phyloP scores from a whole-genome alignment of 1,140 invertebrate species.

The Danaus plexippus region DNA sequence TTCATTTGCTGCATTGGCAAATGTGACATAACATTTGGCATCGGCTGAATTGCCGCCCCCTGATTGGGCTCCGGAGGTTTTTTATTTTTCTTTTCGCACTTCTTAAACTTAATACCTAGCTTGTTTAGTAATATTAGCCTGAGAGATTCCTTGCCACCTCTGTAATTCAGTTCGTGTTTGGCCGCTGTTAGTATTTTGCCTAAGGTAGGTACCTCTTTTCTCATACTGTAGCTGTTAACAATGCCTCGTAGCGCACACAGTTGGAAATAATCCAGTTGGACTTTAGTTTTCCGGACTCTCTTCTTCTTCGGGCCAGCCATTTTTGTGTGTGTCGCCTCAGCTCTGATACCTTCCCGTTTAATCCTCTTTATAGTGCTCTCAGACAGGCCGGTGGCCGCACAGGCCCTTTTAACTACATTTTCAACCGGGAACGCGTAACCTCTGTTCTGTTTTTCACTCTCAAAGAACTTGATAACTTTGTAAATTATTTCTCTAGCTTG shows the following conservation, averaged over 20 bases:
- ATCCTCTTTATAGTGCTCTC: constrained; percentile 64
- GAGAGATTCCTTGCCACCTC: constrained; percentile 58
- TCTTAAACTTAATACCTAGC: constrained; percentile 65
- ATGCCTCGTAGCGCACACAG: constrained; percentile 55
- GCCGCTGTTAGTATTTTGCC: constrained; percentile 59
- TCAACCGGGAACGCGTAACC: constrained; percentile 62
- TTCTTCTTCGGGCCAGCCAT: constrained; percentile 64
- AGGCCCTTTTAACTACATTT: constrained; percentile 60
- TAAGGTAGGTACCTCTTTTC: constrained; percentile 60
- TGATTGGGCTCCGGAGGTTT: constrained; percentile 41
- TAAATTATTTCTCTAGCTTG: constrained; percentile 62
- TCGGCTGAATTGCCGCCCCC: constrained; percentile 24
- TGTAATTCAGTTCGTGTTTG: constrained; percentile 55
- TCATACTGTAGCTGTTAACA: constrained; percentile 50
- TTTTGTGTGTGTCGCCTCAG: constrained; percentile 60
- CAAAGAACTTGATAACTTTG: constrained; percentile 65
- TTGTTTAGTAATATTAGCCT: constrained; percentile 62
- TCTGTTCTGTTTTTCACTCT: constrained; percentile 62
- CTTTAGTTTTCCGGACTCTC: constrained; percentile 57
- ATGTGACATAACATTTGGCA: constrained; percentile 41
- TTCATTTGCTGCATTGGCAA: constrained; percentile 54
- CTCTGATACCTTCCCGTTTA: constrained; percentile 54
- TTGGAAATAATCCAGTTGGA: constrained; percentile 62
- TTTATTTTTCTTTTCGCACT: constrained; percentile 63
- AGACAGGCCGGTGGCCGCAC: constrained; percentile 57